phyloP scores from a whole-genome alignment of 2,888 invertebrate species.

The Gasteruption jaculator region DNA sequence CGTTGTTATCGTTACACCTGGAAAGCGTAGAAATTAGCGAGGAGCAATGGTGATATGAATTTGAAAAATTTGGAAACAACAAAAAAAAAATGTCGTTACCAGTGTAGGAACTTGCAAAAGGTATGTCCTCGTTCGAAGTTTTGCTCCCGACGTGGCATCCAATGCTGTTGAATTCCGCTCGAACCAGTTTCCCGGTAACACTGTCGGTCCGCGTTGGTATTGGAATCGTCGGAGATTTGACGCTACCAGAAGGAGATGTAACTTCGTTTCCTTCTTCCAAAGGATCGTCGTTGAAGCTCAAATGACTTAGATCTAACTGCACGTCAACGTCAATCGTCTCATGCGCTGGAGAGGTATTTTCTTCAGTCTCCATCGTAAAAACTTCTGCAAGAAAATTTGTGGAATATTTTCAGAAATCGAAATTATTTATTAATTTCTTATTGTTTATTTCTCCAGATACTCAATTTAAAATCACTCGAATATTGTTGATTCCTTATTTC shows the following conservation, averaged over 20 bases:
- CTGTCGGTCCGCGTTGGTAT: conserved; percentile 56
- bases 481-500: no score
- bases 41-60: no score
- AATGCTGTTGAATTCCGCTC: conserved; percentile 57
- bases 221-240: conserved; percentile 68
- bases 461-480: no score
- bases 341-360: conserved; percentile 48
- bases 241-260: conserved; percentile 38
- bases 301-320: conserved; percentile 51
- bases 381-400: conserved; percentile 52
- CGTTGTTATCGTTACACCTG: no score
- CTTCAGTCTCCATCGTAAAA: conserved; percentile 71
- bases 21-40: no score
- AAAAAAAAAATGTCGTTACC: no score
- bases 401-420: not conserved
- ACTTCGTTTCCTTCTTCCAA: conserved; percentile 47
- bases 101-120: conserved; percentile 28
- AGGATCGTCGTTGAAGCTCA: conserved; percentile 53
- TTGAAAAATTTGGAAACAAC: no score
- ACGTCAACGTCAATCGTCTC: conserved; percentile 50
- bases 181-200: conserved; percentile 54
- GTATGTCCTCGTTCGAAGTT: conserved; percentile 48
- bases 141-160: conserved; percentile 64
- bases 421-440: not conserved
- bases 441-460: not conserved